These are phyloP conservation scores for Brachyalestes nurse DNA, from an alignment of 2,797 vertebrate genomes.

Conservation along the genomic window DNA sequence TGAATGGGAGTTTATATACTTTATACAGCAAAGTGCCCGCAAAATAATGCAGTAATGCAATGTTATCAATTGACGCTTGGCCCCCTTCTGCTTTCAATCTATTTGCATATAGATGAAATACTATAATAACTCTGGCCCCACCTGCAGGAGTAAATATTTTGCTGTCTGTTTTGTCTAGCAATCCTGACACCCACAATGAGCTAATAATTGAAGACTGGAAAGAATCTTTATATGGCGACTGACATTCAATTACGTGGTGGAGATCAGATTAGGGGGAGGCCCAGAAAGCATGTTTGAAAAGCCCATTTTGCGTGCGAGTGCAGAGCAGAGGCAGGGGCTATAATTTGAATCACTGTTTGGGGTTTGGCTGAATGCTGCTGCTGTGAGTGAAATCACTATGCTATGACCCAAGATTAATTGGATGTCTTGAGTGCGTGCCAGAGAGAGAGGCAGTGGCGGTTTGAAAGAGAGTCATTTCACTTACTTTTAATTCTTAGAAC, in stretches of 20 bases:
- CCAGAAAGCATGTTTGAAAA: constrained; percentile 75
- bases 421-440: constrained; percentile 62
- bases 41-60: constrained; percentile 79
- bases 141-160: constrained; percentile 82
- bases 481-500: constrained; percentile 34
- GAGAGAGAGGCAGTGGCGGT: constrained; percentile 26
- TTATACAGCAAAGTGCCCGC: constrained; percentile 79
- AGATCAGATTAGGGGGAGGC: constrained; percentile 77
- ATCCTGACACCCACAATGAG: constrained; percentile 70
- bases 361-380: constrained; percentile 65
- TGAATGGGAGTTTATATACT: constrained; percentile 80
- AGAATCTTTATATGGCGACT: constrained; percentile 80
- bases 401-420: constrained; percentile 79
- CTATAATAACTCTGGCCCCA: constrained; percentile 78
- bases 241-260: constrained; percentile 83
- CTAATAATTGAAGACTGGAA: constrained; percentile 81
- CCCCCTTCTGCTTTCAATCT: constrained; percentile 58
- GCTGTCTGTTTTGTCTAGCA: constrained; percentile 75
- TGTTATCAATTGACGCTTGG: constrained; percentile 73
- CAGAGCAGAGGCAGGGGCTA: constrained; percentile 64
- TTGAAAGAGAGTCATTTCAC: constrained; percentile 26
- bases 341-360: constrained; percentile 77
- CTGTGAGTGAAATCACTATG: constrained; percentile 73
- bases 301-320: constrained; percentile 68
- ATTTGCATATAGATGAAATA: constrained; percentile 88